Conservation (phyloP, 2,797 vertebrate genomes). For the Champsocephalus gunnari region DNA sequence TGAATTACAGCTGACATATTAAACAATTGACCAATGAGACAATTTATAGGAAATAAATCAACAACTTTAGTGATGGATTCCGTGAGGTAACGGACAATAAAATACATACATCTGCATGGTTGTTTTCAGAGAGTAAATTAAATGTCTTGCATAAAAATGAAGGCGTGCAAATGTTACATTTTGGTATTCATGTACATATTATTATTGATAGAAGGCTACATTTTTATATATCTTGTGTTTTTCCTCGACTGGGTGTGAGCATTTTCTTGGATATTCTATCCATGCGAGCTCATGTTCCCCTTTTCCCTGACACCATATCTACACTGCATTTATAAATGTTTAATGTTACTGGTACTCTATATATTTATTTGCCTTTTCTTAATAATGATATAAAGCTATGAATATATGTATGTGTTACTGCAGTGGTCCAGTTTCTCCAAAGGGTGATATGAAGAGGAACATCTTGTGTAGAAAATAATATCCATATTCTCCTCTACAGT, state of each 20-base stretch:
- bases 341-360: not conserved
- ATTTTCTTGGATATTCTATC: not conserved
- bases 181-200: too few species aligned
- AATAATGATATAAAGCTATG: not conserved
- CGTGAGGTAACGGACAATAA: too few species aligned
- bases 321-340: not conserved
- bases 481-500: slow-evolving; percentile 44
- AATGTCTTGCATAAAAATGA: too few species aligned
- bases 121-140: too few species aligned
- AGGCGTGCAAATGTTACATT: too few species aligned
- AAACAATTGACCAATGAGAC: not conserved
- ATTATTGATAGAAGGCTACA: not conserved
- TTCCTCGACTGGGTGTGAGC: too few species aligned
- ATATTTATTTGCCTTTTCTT: not conserved
- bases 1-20: not conserved
- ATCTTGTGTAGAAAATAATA: not conserved
- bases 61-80: not conserved
- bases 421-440: slow-evolving; percentile 10
- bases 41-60: too few species aligned
- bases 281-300: not conserved
- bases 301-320: not conserved
- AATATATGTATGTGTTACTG: slow-evolving; percentile 12
- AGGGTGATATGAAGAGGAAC: not conserved
- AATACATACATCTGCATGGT: too few species aligned
- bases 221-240: not conserved